A percentile compares a stretch with the other conserved stretches of the same genome.
phyloP scores from a whole-genome alignment of 2,113 vertebrate species.

The Pteronura brasiliensis region DNA sequence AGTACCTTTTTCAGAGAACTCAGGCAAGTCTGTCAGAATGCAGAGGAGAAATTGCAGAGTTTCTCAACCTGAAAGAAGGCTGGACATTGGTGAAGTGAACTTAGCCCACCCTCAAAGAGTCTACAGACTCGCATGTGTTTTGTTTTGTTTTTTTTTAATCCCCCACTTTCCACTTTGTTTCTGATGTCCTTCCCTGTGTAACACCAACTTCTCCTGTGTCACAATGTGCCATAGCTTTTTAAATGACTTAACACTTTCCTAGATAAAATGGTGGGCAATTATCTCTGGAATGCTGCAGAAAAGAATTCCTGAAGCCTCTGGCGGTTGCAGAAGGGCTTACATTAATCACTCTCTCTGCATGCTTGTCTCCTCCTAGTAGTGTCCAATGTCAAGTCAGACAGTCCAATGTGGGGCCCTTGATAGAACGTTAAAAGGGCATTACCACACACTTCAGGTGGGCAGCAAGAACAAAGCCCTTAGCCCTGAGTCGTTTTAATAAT shows the following conservation, averaged over 20 bases:
- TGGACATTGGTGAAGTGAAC: neutral
- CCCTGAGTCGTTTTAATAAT: conserved; percentile 54
- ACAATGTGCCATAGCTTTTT: neutral
- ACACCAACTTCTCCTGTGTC: neutral
- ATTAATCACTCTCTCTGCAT: conserved; percentile 56
- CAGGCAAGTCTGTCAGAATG: neutral
- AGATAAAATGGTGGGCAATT: conserved; percentile 53
- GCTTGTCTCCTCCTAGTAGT: conserved; percentile 46
- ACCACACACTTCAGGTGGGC: conserved; percentile 25
- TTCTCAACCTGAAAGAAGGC: neutral
- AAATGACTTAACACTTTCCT: neutral
- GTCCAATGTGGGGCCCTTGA: conserved; percentile 16
- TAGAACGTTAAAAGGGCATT: conserved; percentile 51
- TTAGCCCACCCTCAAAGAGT: neutral
- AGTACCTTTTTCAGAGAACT: neutral
- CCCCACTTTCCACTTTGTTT: neutral
- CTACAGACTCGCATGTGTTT: neutral
- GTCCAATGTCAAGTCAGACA: conserved; percentile 63
- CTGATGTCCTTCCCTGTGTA: neutral
- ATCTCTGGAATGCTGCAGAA: conserved; percentile 58
- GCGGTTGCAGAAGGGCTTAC: neutral
- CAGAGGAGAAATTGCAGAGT: neutral
- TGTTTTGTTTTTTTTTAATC: neutral
- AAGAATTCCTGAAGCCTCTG: conserved; percentile 41
- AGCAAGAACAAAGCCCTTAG: conserved; percentile 42